Conservation (phyloP, 1,140 invertebrate genomes). For the Cydia strobilella region DNA sequence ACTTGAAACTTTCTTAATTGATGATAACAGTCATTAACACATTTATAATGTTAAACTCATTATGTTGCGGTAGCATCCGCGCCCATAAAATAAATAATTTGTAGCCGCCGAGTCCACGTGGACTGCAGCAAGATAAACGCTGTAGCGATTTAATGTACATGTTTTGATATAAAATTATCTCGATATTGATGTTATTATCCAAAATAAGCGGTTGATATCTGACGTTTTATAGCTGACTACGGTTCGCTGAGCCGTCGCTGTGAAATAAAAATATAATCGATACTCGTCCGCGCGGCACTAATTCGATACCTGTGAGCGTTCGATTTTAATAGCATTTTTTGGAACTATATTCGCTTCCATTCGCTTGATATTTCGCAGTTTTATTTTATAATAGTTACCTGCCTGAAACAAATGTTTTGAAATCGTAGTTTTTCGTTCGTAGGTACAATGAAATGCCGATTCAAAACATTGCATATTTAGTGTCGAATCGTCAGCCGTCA, state of each 20-base stretch:
- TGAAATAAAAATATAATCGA: conserved; percentile 52
- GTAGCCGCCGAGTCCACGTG: conserved; percentile 26
- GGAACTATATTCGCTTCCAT: conserved; percentile 18
- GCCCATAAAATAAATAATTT: conserved; percentile 21
- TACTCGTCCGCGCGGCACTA: conserved; percentile 47
- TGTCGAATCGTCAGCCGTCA: not conserved
- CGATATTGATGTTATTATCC: conserved; percentile 47
- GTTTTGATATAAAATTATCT: conserved; percentile 43
- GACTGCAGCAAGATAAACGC: conserved; percentile 29
- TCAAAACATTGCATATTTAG: conserved; percentile 2
- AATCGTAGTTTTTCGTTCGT: not conserved
- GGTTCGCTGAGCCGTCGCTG: conserved; percentile 43
- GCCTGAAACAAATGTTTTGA: conserved; percentile 9
- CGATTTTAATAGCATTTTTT: conserved; percentile 44
- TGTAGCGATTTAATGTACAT: conserved; percentile 33
- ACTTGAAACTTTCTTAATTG: not conserved
- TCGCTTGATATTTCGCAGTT: conserved; percentile 18
- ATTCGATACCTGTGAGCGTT: conserved; percentile 43
- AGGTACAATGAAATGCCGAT: not conserved
- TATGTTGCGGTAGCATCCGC: conserved; percentile 17
- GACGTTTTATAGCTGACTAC: conserved; percentile 44
- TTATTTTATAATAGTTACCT: not conserved
- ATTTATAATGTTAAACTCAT: conserved; percentile 15
- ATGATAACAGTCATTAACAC: not conserved
- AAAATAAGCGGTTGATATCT: conserved; percentile 45